A percentile compares a stretch with the other conserved stretches of the same genome.
Conservation (phyloP, 2,888 invertebrate species). For the Nomada ferruginata region DNA sequence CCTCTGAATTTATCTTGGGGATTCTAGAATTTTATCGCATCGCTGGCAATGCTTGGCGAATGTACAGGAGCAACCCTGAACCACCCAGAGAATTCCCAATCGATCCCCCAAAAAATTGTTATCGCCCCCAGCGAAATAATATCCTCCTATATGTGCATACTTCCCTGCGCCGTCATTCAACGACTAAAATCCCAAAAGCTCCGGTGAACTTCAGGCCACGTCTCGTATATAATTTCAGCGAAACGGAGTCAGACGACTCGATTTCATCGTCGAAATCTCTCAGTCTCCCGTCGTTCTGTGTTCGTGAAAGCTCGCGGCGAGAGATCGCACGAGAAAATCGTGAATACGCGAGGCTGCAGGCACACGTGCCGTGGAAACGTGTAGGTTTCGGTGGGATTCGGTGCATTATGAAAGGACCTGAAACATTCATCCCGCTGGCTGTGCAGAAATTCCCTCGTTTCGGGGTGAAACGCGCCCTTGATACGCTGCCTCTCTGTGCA, state of each 20-base stretch:
- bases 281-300: not conserved
- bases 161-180: too few species aligned
- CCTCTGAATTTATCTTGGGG: too few species aligned
- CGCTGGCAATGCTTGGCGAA: too few species aligned
- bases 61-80: too few species aligned
- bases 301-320: constrained; percentile 12
- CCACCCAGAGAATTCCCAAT: too few species aligned
- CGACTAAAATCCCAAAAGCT: too few species aligned
- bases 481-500: not conserved
- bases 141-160: too few species aligned
- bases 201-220: too few species aligned
- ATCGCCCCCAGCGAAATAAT: too few species aligned
- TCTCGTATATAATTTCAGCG: constrained; percentile 1
- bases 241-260: constrained; percentile 10
- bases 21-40: too few species aligned
- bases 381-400: not conserved
- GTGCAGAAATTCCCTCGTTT: constrained; percentile 24
- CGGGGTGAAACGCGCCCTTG: constrained; percentile 1
- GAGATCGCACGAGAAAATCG: constrained; percentile 5
- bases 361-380: not conserved
- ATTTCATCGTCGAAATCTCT: constrained; percentile 36
- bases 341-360: not conserved
- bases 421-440: constrained; percentile 34
- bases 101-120: too few species aligned
- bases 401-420: constrained; percentile 36